phyloP scores from a whole-genome alignment of 2,113 vertebrate genomes.

The Ictidomys tridecemlineatus region DNA sequence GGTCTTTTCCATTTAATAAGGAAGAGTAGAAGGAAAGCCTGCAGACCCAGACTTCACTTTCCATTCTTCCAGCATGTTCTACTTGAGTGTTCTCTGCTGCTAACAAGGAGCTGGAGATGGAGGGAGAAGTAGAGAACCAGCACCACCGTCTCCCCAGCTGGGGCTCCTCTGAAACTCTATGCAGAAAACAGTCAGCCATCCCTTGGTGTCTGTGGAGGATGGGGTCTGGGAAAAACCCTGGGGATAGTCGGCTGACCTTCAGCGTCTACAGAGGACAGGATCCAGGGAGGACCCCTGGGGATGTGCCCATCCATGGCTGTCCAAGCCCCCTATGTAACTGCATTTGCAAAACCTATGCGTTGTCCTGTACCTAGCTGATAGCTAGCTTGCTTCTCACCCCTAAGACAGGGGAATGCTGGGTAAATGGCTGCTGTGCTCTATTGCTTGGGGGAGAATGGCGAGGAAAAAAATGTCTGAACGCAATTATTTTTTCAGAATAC shows the following conservation, averaged over 20 bases:
- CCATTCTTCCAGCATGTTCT: neutral
- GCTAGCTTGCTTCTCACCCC: neutral
- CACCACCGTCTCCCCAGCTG: too few relatives aligned
- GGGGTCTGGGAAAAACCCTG: too few relatives aligned
- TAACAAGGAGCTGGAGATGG: neutral
- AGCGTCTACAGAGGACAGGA: too few relatives aligned
- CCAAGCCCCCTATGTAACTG: too few relatives aligned
- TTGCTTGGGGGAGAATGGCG: too few relatives aligned
- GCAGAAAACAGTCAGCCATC: neutral
- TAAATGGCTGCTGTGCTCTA: neutral
- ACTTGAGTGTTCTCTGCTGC: neutral
- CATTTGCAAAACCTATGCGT: neutral
- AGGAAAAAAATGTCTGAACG: neutral
- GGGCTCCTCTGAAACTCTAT: neutral
- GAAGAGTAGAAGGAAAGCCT: conserved; percentile 31
- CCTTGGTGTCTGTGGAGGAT: neutral
- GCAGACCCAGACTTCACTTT: neutral
- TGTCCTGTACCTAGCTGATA: too few relatives aligned
- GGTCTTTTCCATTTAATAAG: conserved; percentile 18
- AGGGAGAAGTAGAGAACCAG: neutral
- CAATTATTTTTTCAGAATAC: too few relatives aligned
- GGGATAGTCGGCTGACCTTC: too few relatives aligned
- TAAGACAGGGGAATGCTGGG: neutral
- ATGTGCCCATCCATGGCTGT: too few relatives aligned
- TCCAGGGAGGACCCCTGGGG: too few relatives aligned